Conservation (phyloP, 1,140 invertebrate species). For the Oncopeltus fasciatus region DNA sequence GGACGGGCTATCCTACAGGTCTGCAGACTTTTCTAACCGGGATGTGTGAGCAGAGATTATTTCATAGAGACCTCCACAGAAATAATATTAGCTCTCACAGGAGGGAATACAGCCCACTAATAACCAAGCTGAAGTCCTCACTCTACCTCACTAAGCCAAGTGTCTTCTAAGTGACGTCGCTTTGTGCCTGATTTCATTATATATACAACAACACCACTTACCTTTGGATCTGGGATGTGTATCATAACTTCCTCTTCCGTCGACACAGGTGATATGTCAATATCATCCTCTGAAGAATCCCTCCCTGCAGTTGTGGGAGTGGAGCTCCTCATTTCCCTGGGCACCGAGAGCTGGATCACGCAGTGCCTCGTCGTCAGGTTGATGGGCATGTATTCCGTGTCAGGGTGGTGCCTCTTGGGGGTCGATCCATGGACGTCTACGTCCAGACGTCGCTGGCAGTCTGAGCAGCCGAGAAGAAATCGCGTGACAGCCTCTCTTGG, state of each 20-base stretch:
- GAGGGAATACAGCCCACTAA: too few species aligned
- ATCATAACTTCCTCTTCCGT: neutral
- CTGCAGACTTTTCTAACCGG: too few species aligned
- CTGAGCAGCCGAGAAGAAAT: constrained; percentile 78
- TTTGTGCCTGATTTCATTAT: too few species aligned
- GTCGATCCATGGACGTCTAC: constrained; percentile 16
- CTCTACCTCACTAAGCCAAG: too few species aligned
- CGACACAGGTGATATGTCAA: neutral
- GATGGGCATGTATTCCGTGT: neutral
- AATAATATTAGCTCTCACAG: too few species aligned
- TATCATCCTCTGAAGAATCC: neutral
- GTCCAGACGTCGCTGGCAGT: constrained; percentile 70
- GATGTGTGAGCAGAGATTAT: too few species aligned
- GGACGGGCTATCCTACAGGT: too few species aligned
- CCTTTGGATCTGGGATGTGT: neutral
- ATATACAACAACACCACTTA: neutral
- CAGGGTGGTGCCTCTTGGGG: neutral
- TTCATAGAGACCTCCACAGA: too few species aligned
- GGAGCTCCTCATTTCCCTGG: neutral
- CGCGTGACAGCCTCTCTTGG: constrained; percentile 88
- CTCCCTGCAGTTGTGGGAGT: neutral
- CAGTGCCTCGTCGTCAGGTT: neutral
- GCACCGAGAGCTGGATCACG: neutral
- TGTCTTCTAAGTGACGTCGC: too few species aligned
- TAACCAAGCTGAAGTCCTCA: too few species aligned